Evolutionary conservation across 1,140 invertebrate species (phyloP).

Genomic region (Neuroterus valhalla): DNA sequence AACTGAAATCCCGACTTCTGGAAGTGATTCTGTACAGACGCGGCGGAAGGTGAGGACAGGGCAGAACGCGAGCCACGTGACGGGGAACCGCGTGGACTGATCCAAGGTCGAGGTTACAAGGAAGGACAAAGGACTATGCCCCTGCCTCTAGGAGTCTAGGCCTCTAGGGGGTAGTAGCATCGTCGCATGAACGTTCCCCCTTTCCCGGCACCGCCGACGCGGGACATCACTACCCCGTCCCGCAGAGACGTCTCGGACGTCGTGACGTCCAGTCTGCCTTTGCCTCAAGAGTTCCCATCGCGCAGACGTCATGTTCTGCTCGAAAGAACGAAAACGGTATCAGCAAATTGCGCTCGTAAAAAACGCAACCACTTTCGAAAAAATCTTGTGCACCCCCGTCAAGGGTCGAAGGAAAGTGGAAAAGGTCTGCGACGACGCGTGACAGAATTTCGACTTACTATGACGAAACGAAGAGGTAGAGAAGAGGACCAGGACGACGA

Average conservation of each 20-base stretch:
- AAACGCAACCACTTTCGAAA: slow-evolving; percentile 33
- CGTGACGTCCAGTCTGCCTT: slow-evolving; percentile 42
- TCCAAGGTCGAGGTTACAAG: neutral
- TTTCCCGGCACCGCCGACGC: slow-evolving; percentile 65
- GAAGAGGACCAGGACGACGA: slow-evolving; percentile 54
- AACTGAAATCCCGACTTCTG: too few species aligned
- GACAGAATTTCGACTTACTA: slow-evolving; percentile 59
- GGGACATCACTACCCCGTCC: slow-evolving; percentile 42
- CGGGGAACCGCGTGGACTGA: neutral
- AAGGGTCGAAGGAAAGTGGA: slow-evolving; percentile 41
- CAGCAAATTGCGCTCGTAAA: slow-evolving; percentile 42
- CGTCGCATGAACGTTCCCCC: slow-evolving; percentile 63
- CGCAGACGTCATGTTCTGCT: slow-evolving; percentile 42
- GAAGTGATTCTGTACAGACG: too few species aligned
- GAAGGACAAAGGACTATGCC: neutral
- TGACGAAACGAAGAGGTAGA: slow-evolving; percentile 52
- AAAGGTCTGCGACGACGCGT: slow-evolving; percentile 53
- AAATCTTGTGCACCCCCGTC: slow-evolving; percentile 47
- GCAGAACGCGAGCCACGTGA: too few species aligned
- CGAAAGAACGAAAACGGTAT: slow-evolving; percentile 15
- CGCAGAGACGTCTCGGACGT: slow-evolving; percentile 50
- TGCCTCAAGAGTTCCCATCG: slow-evolving; percentile 43
- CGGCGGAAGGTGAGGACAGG: too few species aligned
- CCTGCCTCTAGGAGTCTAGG: neutral
- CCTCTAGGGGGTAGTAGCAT: too few species aligned